Evolutionary conservation across 2,888 invertebrate genomes (phyloP), one percentile per base, ranked within the genome.

Genomic region (Achlya flavicornis): DNA sequence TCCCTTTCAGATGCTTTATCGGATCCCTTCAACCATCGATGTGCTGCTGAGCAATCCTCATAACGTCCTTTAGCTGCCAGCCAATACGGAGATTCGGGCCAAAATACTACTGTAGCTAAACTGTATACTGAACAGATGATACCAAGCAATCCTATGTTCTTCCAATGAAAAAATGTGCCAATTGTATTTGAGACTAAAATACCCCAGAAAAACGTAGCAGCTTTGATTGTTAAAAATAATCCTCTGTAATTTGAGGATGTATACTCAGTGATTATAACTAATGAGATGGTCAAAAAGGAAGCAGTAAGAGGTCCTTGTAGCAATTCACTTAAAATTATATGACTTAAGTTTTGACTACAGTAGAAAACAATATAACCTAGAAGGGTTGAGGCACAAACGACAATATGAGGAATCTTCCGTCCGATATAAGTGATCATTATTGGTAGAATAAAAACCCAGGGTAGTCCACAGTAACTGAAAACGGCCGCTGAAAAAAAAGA

Each of bases 151-250:
- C 35, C 63, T 41, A 76, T 73, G 66, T 74, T 71, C 66, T 70
- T 64, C 66, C 69, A 66, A 58, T 66, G 53, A 8, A 58, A 61
- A 64, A 66, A 67, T 16, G 62, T 67, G 0, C 67, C 67, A 2
- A 63, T 64, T 19, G 61, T 59, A 46, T 67, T 67, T 14, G 67
- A 80, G 4, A 83, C 76, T 86, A 86, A 87, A 3, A 87, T 81
- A 0, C 87, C 87, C 81, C 84, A 87, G 65, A 81, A 83, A 61
- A 81, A 78, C 62, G 84, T 77, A 2, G 85, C 85, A 0, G 85
- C 81, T 70, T 87, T 84, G 14, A 86, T 79, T 64, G 84, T 78
- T 70, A 83, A 78, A 60, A 86, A 85, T 26, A 86, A 69, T 6
- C 87, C 87, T 61, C 87, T 75, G 58, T 86, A 84, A 32, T 78